Evolutionary conservation across 2,113 vertebrate species (phyloP), one percentile per base, ranked within the genome.

Genomic region (Hymenochirus boettgeri): DNA sequence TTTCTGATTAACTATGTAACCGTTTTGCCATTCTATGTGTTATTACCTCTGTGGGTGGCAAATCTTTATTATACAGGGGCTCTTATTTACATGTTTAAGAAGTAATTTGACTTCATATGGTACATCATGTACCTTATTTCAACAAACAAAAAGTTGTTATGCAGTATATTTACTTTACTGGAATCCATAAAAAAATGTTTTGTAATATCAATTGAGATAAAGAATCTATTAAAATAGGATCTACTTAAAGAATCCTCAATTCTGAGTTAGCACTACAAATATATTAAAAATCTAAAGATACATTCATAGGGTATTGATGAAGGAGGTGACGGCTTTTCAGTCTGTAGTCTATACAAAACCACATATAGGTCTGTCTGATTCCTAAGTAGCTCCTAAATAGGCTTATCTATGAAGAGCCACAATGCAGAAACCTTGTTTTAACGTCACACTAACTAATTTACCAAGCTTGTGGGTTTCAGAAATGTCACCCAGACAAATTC

Each of bases 231-330:
- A 17, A 29, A 54, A 29, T 54, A 27, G 18, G 26, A 54, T 29
- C 13, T 54, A 21, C 52, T 54, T 29, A 29, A 13, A 54, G 25
- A 54, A 9, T 54, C 26, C 26, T 54, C 26, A 4, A 54, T 54
- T 54, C 17, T n/a, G 15, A n/a, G 26, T 54, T 26, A 23, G 23
- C 25, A 52, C 50, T 25, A 52, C 50, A 10, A 52, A 53, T 23
- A 54, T 8, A 54, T 29, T 29, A 1, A 29, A 54, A 54, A 29
- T 18, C 3, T 26, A 54, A 7, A 25, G 29, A 15, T 31, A 29
- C 18, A 54, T 54, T 54, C 25, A 54, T 54, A 54, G 29, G 52
- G 31, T 54, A 31, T 54, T 54, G 25, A 15, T 29, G 52, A 15
- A 54, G 18, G 26, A n/a, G 25, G 6, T 48, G 21, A 7, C 8